These are phyloP conservation scores for Centruroides vittatus DNA, from an alignment of 1,140 invertebrate genomes.

Conservation along the genomic window DNA sequence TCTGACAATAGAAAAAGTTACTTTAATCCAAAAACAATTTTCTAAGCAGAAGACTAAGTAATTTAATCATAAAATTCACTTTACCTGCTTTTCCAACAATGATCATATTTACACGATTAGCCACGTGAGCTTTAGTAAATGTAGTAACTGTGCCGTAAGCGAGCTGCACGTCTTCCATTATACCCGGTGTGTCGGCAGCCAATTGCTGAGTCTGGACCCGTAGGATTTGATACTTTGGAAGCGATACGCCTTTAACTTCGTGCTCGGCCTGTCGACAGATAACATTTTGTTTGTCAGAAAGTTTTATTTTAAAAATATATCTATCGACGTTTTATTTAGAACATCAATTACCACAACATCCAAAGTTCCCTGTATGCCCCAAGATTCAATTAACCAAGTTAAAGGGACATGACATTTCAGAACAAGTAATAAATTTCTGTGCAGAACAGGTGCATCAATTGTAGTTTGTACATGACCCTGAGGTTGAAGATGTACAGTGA, in stretches of 20 bases:
- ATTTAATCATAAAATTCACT: too few species aligned
- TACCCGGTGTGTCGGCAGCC: background rate
- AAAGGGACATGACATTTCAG: conserved; percentile 8
- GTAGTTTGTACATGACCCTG: too few species aligned
- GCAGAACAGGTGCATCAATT: too few species aligned
- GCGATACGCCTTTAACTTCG: conserved; percentile 7
- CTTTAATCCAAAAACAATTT: too few species aligned
- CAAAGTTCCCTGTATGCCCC: conserved; percentile 6
- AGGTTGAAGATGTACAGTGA: too few species aligned
- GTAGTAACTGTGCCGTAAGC: conserved; percentile 3
- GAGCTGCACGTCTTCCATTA: conserved; percentile 1
- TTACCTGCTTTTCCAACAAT: conserved; percentile 9
- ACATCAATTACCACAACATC: conserved; percentile 5
- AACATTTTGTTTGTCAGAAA: background rate
- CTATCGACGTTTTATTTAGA: background rate
- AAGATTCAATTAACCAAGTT: conserved; percentile 8
- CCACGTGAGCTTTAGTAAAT: conserved; percentile 6
- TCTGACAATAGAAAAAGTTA: too few species aligned
- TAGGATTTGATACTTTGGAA: conserved; percentile 1
- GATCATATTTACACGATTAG: conserved; percentile 5
- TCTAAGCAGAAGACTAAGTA: too few species aligned
- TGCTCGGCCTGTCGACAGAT: conserved; percentile 2
- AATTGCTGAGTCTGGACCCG: conserved; percentile 3
- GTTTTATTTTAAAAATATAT: too few species aligned
- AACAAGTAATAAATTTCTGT: conserved; percentile 4